Conservation (phyloP, 2,113 vertebrate genomes). For the Brachyhypopomus occidentalis region DNA sequence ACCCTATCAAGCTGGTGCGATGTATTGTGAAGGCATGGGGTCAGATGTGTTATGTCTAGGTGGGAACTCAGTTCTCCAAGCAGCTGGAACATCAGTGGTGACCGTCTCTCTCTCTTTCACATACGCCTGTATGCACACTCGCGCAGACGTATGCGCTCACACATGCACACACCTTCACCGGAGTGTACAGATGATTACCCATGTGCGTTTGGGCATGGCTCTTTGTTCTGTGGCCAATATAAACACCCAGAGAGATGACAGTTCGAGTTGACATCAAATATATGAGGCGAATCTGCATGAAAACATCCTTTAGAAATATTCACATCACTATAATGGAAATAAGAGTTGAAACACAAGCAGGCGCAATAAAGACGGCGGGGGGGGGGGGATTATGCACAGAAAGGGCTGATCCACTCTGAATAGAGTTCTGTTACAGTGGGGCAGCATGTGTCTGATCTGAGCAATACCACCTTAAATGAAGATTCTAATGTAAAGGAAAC, state of each 20-base stretch:
- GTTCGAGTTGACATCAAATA: neutral
- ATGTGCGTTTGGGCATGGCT: neutral
- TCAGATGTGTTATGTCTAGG: too few relatives aligned
- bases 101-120: too few relatives aligned
- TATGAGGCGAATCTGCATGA: neutral
- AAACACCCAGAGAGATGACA: slow-evolving; percentile 2
- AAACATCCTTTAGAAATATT: neutral
- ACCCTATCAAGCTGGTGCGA: neutral
- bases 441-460: slow-evolving; percentile 64
- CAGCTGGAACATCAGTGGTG: too few relatives aligned
- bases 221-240: neutral
- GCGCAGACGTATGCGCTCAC: neutral
- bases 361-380: slow-evolving; percentile 60
- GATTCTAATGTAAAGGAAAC: slow-evolving; percentile 55
- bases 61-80: too few relatives aligned
- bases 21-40: too few relatives aligned
- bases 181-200: slow-evolving; percentile 46
- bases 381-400: slow-evolving; percentile 71
- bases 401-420: slow-evolving; percentile 70
- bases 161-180: slow-evolving; percentile 24
- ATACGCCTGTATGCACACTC: too few relatives aligned
- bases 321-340: slow-evolving; percentile 23
- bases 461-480: slow-evolving; percentile 65
- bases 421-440: slow-evolving; percentile 70
- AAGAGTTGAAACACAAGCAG: slow-evolving; percentile 43